Evolutionary conservation across 2,888 invertebrate genomes (phyloP), one percentile per base, ranked within the genome.

Genomic region (Byasa hedistus): DNA sequence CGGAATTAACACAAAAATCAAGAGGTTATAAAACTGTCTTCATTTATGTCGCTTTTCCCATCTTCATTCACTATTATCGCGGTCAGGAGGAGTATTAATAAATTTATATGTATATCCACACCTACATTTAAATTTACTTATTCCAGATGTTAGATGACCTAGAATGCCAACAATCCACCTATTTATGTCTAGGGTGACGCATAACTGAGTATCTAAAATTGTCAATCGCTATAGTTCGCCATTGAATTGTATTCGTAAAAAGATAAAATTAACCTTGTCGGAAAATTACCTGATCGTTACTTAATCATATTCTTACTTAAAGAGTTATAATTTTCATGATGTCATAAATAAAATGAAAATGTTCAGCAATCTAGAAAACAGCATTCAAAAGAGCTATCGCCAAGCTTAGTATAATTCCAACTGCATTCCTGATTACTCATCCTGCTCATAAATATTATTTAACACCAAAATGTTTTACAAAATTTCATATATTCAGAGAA

Each of bases 81-180:
- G 3, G 44, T 44, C 17, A 15, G 19, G 12, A 15, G 19, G 44
- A 44, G 17, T 4, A 44, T 44, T 44, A 2, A 44, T 44, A 44
- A 3, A 44, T 44, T 32, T 5, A 44, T 44, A 17, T 44, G 10
- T 36, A 55, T 21, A 64, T 27, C 23, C 32, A 32, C 17, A 60
- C 21, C 21, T 66, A 66, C n/a, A 58, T 66, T 61, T 54, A 61
- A 61, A 32, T 36, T 51, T 21, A 39, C 22, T 61, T 54, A 66
- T 62, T 66, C 61, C 61, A 62, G 58, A 66, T 54, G 62, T 39
- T 58, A 44, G 44, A 51, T 66, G 66, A 61, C 62, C 62, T 66
- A 44, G 66, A 58, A 54, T 66, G 61, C 66, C 44, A 44, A 57
- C 19, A 54, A 44, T 58, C 19, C 57, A 24, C n/a, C 62, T 62